Percentiles rank a stretch among this genome's conserved stretches.
Evolutionary conservation across 2,888 invertebrate genomes (phyloP).

Genomic region (Emmelina monodactyla): DNA sequence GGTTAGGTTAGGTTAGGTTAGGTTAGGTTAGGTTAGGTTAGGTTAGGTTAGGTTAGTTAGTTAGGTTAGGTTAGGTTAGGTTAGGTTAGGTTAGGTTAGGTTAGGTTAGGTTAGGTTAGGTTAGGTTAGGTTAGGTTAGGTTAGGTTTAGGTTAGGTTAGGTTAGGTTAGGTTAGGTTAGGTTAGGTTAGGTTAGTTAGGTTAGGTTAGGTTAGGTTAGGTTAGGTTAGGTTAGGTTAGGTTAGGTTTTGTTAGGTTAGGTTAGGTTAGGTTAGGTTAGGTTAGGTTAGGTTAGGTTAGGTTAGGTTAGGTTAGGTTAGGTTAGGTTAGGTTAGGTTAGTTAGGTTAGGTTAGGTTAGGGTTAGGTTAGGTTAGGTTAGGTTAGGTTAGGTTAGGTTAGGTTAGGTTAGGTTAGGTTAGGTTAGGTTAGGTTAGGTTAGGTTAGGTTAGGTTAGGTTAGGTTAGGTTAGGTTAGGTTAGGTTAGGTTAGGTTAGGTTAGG

Average conservation of each 20-base stretch:
- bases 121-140: conserved; percentile 15
- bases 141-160: conserved; percentile 10
- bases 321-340: conserved; percentile 15
- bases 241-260: conserved; percentile 15
- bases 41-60: conserved; percentile 11
- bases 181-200: conserved; percentile 9
- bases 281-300: conserved; percentile 14
- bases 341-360: conserved; percentile 16
- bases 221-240: conserved; percentile 16
- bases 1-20: conserved; percentile 18
- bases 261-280: conserved; percentile 16
- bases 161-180: conserved; percentile 11
- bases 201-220: conserved; percentile 12
- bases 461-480: conserved; percentile 16
- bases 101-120: conserved; percentile 17
- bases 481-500: conserved; percentile 15
- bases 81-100: conserved; percentile 15
- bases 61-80: conserved; percentile 12
- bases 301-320: conserved; percentile 15
- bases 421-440: conserved; percentile 17
- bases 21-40: conserved; percentile 10
- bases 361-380: conserved; percentile 22
- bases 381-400: conserved; percentile 21
- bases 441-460: conserved; percentile 15
- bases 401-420: conserved; percentile 18